Evolutionary conservation across 1,140 invertebrate species (phyloP).

Genomic region (Heterodera carotae): DNA sequence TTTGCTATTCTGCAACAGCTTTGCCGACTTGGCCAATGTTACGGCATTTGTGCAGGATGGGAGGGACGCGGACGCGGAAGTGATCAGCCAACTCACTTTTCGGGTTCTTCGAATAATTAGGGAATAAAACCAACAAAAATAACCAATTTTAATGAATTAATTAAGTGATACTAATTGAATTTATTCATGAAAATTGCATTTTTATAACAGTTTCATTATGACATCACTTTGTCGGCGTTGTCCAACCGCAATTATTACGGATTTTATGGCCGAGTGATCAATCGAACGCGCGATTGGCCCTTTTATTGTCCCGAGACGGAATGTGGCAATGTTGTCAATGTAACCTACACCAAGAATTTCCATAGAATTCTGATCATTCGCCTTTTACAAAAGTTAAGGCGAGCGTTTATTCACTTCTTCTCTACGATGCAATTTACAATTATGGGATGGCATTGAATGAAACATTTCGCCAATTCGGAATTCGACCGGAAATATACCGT

Average conservation of each 20-base stretch:
- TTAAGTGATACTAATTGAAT: too few relatives aligned
- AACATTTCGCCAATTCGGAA: background rate
- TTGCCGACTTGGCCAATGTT: background rate
- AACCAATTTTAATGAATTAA: too few relatives aligned
- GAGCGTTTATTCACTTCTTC: background rate
- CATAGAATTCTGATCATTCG: background rate
- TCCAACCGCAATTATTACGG: conserved; percentile 18
- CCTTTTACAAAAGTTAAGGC: background rate
- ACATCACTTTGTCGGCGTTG: conserved; percentile 20
- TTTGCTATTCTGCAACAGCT: background rate
- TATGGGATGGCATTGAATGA: background rate
- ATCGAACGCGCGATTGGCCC: background rate
- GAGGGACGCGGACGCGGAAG: conserved; percentile 40
- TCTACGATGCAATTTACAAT: background rate
- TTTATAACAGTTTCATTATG: conserved; percentile 24
- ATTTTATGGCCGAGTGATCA: background rate
- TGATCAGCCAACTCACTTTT: too few relatives aligned
- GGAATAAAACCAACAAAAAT: too few relatives aligned
- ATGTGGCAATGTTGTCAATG: conserved; percentile 10
- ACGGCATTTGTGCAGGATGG: conserved; percentile 12
- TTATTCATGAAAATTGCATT: too few relatives aligned
- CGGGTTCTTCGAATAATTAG: too few relatives aligned
- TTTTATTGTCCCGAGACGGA: conserved; percentile 31
- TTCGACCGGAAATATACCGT: background rate
- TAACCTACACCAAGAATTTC: too few relatives aligned